These are phyloP conservation scores for Grammomys surdaster DNA, from an alignment of 2,113 vertebrate genomes.

Conservation along the genomic window DNA sequence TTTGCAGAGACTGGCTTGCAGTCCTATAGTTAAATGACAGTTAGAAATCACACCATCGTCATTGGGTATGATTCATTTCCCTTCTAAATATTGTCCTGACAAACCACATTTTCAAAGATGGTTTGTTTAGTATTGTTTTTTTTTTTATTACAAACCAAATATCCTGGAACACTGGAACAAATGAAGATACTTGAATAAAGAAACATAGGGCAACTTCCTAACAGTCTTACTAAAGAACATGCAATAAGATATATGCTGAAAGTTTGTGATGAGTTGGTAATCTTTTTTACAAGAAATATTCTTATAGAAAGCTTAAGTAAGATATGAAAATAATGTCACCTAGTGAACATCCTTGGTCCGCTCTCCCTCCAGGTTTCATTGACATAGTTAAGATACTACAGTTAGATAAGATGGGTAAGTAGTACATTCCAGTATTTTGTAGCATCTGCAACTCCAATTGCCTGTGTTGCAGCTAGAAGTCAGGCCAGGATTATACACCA, in stretches of 20 bases:
- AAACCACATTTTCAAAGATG: background rate
- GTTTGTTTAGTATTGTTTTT: background rate
- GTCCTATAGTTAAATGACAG: background rate
- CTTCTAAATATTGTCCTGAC: background rate
- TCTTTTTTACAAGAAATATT: constrained; percentile 35
- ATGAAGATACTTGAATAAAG: background rate
- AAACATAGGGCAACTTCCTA: background rate
- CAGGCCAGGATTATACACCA: background rate
- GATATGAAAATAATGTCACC: constrained; percentile 15
- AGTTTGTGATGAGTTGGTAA: background rate
- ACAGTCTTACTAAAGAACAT: background rate
- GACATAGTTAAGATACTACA: background rate
- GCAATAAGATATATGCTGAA: background rate
- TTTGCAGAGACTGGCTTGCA: background rate
- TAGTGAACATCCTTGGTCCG: background rate
- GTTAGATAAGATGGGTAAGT: background rate
- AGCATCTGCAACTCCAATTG: background rate
- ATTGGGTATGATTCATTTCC: background rate
- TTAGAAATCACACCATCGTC: background rate
- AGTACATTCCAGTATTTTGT: background rate
- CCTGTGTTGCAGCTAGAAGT: background rate
- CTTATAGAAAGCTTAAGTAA: background rate
- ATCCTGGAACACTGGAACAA: background rate
- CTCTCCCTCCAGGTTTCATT: background rate
- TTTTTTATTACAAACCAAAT: constrained; percentile 33